phyloP scores from a whole-genome alignment of 2,113 vertebrate genomes.

The Gallinago jamesoni region DNA sequence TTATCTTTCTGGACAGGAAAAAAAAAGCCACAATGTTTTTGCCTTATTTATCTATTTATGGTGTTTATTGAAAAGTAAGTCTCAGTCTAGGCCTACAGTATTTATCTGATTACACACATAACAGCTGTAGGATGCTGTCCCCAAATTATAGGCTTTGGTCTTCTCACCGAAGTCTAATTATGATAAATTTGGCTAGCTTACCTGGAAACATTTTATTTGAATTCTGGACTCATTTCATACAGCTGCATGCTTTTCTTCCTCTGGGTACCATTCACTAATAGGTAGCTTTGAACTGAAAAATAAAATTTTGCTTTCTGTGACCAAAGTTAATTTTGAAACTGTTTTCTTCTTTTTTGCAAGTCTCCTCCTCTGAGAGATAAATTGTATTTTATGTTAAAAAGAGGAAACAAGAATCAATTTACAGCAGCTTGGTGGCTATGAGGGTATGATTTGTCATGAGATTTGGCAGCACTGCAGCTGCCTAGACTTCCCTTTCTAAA shows the following conservation, averaged over 20 bases:
- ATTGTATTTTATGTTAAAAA: background rate
- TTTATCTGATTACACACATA: background rate
- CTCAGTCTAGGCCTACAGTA: background rate
- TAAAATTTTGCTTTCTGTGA: slow-evolving; percentile 4
- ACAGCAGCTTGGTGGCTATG: background rate
- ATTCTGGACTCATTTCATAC: background rate
- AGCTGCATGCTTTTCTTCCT: background rate
- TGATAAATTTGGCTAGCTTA: slow-evolving; percentile 20
- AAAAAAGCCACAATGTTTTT: background rate
- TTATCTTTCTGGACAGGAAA: background rate
- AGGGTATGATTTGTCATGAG: background rate
- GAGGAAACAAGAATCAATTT: slow-evolving; percentile 2
- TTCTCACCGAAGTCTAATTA: background rate
- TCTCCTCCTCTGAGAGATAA: background rate
- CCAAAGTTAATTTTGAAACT: background rate
- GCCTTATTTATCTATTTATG: background rate
- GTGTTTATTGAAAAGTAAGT: background rate
- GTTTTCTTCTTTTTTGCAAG: background rate
- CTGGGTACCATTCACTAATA: background rate
- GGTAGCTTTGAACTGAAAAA: slow-evolving; percentile 19
- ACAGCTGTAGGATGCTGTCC: background rate
- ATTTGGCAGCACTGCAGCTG: background rate
- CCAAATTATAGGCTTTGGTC: background rate
- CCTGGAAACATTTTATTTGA: slow-evolving; percentile 26
- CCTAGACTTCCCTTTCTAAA: background rate